Conservation (phyloP, 2,797 vertebrate species). For the Poecilia picta region DNA sequence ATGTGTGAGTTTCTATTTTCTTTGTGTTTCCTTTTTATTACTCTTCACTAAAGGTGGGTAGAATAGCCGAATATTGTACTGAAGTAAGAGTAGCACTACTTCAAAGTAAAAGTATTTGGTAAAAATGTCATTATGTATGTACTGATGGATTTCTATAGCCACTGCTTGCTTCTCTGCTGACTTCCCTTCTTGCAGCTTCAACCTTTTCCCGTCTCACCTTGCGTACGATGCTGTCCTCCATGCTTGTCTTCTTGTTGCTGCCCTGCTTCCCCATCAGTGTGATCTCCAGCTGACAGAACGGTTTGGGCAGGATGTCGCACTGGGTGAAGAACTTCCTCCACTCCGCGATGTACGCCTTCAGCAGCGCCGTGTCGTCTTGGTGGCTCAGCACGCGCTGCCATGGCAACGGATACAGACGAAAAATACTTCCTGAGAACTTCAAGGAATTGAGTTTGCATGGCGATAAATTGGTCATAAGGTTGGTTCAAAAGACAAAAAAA, state of each 20-base stretch:
- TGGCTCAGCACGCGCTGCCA: slow-evolving; percentile 94
- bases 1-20: neutral
- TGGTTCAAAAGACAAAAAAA: too few species aligned
- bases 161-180: neutral
- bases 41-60: neutral
- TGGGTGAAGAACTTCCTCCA: slow-evolving; percentile 99
- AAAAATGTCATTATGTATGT: too few species aligned
- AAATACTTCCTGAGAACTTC: neutral
- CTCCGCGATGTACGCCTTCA: slow-evolving; percentile 97
- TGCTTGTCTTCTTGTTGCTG: slow-evolving; percentile 96
- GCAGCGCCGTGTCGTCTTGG: slow-evolving; percentile 95
- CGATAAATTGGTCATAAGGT: too few species aligned
- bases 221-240: slow-evolving; percentile 97
- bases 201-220: slow-evolving; percentile 82
- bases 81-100: too few species aligned
- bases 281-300: slow-evolving; percentile 97
- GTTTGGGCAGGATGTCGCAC: slow-evolving; percentile 97
- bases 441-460: neutral
- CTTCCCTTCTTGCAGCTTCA: neutral
- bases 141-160: neutral
- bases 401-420: slow-evolving; percentile 10
- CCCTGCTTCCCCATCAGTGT: slow-evolving; percentile 91
- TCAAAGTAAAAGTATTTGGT: too few species aligned
- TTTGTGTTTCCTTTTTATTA: neutral
- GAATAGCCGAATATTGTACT: too few species aligned